Evolutionary conservation across 2,888 invertebrate species (phyloP).

Genomic region (Xylota segnis): DNA sequence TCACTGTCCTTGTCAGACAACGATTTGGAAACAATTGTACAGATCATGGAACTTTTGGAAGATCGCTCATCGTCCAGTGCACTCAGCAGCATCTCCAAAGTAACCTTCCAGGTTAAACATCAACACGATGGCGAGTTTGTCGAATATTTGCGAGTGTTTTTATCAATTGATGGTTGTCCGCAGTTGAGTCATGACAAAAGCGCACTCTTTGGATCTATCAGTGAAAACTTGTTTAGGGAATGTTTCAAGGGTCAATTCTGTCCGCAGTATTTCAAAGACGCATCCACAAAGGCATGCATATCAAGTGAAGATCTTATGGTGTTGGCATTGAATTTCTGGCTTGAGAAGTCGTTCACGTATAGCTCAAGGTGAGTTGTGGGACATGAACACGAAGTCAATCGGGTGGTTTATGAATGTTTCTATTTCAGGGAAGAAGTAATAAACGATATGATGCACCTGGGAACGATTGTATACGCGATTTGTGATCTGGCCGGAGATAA

Average conservation of each 20-base stretch:
- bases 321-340: slow-evolving; percentile 89
- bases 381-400: neutral
- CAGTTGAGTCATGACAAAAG: slow-evolving; percentile 82
- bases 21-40: slow-evolving; percentile 87
- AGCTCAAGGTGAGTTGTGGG: slow-evolving; percentile 41
- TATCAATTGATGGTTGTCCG: slow-evolving; percentile 79
- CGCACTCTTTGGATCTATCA: slow-evolving; percentile 80
- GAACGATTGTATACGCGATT: slow-evolving; percentile 87
- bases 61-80: slow-evolving; percentile 64
- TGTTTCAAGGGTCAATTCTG: slow-evolving; percentile 82
- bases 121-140: slow-evolving; percentile 86
- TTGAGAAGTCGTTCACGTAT: slow-evolving; percentile 86
- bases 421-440: slow-evolving; percentile 82
- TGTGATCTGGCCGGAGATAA: slow-evolving; percentile 87
- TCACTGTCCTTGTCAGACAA: slow-evolving; percentile 80
- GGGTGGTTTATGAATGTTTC: neutral
- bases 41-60: slow-evolving; percentile 86
- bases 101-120: slow-evolving; percentile 86
- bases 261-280: slow-evolving; percentile 83
- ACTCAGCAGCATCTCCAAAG: slow-evolving; percentile 84
- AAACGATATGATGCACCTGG: slow-evolving; percentile 89
- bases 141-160: slow-evolving; percentile 83
- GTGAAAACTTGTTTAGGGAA: slow-evolving; percentile 80
- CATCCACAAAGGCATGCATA: slow-evolving; percentile 79
- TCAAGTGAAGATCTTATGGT: slow-evolving; percentile 88